A percentile compares a stretch with the other conserved stretches of the same genome.
phyloP scores from a whole-genome alignment of 2,113 vertebrate genomes.

The Sula dactylatra region DNA sequence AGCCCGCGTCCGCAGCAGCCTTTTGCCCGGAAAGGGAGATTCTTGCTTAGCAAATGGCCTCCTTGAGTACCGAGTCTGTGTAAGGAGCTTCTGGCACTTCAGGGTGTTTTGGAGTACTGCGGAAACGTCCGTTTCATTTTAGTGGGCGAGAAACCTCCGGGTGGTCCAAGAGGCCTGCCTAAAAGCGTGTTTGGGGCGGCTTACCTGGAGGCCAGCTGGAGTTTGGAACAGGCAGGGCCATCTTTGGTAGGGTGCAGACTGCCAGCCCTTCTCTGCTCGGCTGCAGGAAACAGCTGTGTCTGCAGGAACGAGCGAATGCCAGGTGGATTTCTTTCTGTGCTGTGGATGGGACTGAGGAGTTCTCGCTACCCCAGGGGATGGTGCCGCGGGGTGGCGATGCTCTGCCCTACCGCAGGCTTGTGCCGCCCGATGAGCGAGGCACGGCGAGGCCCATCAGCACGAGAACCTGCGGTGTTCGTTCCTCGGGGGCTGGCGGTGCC shows the following conservation, averaged over 20 bases:
- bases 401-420: rapidly evolving
- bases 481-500: rapidly evolving
- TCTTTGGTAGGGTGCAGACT: not conserved
- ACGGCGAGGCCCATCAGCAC: rapidly evolving
- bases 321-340: not conserved
- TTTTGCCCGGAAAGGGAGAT: not conserved
- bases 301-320: rapidly evolving
- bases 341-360: not conserved
- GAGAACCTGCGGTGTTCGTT: rapidly evolving
- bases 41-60: not conserved
- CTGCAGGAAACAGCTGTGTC: not conserved
- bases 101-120: not conserved
- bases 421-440: rapidly evolving
- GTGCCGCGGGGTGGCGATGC: not conserved
- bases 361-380: no score
- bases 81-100: not conserved
- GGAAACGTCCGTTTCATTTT: not conserved
- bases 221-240: not conserved
- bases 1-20: not conserved
- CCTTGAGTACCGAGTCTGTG: not conserved
- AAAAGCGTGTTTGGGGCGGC: no score
- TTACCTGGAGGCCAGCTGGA: not conserved
- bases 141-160: not conserved
- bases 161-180: not conserved
- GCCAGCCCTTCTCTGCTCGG: not conserved